Evolutionary conservation across 2,797 vertebrate species (phyloP).

Genomic region (Chloroceryle inda): DNA sequence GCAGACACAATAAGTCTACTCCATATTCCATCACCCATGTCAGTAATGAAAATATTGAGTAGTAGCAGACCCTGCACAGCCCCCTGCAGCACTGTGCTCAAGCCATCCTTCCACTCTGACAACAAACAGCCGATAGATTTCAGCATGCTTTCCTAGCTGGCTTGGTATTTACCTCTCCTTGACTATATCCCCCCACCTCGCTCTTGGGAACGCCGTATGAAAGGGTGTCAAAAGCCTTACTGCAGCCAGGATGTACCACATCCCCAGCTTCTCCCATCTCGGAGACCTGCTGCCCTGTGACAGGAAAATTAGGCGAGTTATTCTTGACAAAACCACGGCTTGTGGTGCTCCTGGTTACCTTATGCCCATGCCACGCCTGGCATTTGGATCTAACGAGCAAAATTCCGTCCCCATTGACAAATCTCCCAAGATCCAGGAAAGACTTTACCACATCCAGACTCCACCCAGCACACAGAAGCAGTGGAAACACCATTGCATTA

Average conservation of each 20-base stretch:
- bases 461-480: background rate
- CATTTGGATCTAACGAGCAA: background rate
- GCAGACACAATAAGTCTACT: background rate
- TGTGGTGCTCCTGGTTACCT: background rate
- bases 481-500: background rate
- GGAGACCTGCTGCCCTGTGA: background rate
- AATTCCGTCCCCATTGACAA: background rate
- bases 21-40: background rate
- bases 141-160: background rate
- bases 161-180: background rate
- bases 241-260: background rate
- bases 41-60: constrained; percentile 33
- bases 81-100: background rate
- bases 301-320: constrained; percentile 29
- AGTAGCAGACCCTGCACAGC: constrained; percentile 5
- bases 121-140: background rate
- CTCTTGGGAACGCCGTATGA: background rate
- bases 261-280: background rate
- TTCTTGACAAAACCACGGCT: background rate
- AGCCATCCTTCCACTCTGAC: background rate
- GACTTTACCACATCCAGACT: background rate
- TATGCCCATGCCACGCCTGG: background rate
- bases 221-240: background rate
- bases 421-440: background rate
- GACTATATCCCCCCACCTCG: background rate